These are phyloP conservation scores for Polyodon spathula DNA, from an alignment of 2,113 vertebrate genomes.

Conservation along the genomic window DNA sequence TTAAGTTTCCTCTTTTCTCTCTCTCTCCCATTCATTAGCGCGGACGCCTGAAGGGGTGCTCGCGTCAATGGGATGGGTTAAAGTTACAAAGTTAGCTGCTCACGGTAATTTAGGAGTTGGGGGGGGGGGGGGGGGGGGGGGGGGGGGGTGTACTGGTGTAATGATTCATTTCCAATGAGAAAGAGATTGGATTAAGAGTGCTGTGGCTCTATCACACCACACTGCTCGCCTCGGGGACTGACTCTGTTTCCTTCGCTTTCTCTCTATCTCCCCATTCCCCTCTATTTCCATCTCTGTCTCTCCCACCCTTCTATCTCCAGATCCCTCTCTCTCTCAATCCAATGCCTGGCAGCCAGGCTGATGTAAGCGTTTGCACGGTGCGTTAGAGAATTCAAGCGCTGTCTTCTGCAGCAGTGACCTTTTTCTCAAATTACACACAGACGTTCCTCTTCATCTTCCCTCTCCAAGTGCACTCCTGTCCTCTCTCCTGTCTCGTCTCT, in stretches of 20 bases:
- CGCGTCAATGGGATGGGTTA: slow-evolving; percentile 94
- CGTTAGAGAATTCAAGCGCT: slow-evolving; percentile 72
- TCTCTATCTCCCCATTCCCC: slow-evolving; percentile 17
- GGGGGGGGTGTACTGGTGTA: slow-evolving; percentile 71
- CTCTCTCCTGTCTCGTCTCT: too few species aligned
- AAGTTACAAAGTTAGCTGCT: slow-evolving; percentile 99
- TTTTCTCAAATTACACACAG: too few species aligned
- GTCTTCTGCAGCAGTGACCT: too few species aligned
- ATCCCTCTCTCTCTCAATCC: slow-evolving; percentile 25
- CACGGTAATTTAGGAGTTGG: slow-evolving; percentile 79
- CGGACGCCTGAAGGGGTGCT: slow-evolving; percentile 95
- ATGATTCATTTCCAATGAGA: slow-evolving; percentile 98
- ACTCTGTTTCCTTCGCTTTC: slow-evolving; percentile 36
- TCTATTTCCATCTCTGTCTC: slow-evolving; percentile 16
- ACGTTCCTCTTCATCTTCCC: too few species aligned
- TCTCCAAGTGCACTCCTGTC: too few species aligned
- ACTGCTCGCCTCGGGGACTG: slow-evolving; percentile 87
- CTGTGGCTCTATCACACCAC: slow-evolving; percentile 97
- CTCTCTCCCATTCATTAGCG: slow-evolving; percentile 99
- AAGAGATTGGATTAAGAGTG: slow-evolving; percentile 99
- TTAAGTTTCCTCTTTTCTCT: slow-evolving; percentile 98
- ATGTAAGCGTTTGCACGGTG: slow-evolving; percentile 76
- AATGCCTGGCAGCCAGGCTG: slow-evolving; percentile 74
- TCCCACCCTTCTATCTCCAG: slow-evolving; percentile 30
- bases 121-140: slow-evolving; percentile 48